Evolutionary conservation across 2,113 vertebrate species (phyloP).

Genomic region (Chauna torquata): DNA sequence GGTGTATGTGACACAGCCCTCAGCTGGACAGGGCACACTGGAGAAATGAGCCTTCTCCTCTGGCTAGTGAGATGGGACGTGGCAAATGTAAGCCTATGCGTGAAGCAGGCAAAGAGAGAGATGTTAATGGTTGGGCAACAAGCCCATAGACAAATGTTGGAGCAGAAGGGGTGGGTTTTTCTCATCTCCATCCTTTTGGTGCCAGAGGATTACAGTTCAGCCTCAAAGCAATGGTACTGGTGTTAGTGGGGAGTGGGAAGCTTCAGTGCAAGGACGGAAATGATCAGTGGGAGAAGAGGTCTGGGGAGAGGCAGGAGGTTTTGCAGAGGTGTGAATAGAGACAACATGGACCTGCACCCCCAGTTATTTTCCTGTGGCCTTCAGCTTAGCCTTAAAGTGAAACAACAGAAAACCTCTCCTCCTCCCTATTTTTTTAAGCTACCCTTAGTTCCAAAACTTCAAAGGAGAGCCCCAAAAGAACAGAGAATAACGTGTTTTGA

Average conservation of each 20-base stretch:
- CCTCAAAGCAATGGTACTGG: rapidly evolving
- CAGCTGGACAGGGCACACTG: rapidly evolving
- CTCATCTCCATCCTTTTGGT: neutral
- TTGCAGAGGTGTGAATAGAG: neutral
- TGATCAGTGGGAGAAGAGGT: rapidly evolving
- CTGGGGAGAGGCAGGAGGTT: neutral
- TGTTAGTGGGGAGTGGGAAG: rapidly evolving
- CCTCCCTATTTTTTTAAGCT: neutral
- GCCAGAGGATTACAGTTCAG: neutral
- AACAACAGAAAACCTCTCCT: neutral
- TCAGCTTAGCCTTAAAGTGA: neutral
- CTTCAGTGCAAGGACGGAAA: neutral
- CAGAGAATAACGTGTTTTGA: neutral
- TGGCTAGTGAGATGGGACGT: too few species aligned
- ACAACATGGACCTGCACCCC: neutral
- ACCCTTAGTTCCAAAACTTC: neutral
- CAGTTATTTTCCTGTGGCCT: neutral
- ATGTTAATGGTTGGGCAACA: rapidly evolving
- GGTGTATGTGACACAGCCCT: neutral
- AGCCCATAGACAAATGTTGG: neutral
- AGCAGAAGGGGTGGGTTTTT: neutral
- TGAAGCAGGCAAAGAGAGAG: neutral
- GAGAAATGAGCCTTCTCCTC: neutral
- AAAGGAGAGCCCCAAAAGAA: neutral
- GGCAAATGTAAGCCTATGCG: rapidly evolving